Evolutionary conservation across 2,888 invertebrate genomes (phyloP).

Genomic region (Julus scanicus): DNA sequence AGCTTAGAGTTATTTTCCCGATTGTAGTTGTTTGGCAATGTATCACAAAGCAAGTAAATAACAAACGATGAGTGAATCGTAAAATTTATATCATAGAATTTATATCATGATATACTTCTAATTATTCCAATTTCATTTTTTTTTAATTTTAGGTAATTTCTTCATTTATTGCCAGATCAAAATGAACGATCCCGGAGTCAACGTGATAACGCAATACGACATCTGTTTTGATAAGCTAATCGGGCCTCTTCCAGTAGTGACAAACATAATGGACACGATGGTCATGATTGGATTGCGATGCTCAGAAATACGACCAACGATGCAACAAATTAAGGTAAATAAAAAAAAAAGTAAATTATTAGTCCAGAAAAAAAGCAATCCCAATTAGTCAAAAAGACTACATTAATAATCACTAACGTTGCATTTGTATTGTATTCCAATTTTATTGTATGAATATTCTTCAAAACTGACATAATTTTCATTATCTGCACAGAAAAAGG

Average conservation of each 20-base stretch:
- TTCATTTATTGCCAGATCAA: not conserved
- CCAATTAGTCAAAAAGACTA: too few relatives aligned
- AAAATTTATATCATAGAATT: not conserved
- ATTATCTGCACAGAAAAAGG: too few relatives aligned
- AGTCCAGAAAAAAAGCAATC: too few relatives aligned
- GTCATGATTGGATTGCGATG: constrained; percentile 57
- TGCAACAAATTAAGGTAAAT: constrained; percentile 53
- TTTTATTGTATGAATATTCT: too few relatives aligned
- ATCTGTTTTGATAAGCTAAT: constrained; percentile 51
- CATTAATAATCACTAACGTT: not conserved
- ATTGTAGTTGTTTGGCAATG: not conserved
- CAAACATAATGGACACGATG: constrained; percentile 55
- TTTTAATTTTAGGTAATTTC: not conserved
- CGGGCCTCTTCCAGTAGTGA: constrained; percentile 53
- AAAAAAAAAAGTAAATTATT: not conserved
- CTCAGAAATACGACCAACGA: constrained; percentile 48
- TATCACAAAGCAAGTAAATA: not conserved
- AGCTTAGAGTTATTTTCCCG: not conserved
- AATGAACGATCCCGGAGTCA: constrained; percentile 56
- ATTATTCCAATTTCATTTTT: not conserved
- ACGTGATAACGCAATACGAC: constrained; percentile 54
- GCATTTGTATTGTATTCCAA: not conserved
- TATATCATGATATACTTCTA: not conserved
- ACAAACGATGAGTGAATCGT: too few relatives aligned
- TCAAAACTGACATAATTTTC: too few relatives aligned